These are phyloP conservation scores for Lipophrys pholis DNA, from an alignment of 2,113 vertebrate species.

Conservation along the genomic window DNA sequence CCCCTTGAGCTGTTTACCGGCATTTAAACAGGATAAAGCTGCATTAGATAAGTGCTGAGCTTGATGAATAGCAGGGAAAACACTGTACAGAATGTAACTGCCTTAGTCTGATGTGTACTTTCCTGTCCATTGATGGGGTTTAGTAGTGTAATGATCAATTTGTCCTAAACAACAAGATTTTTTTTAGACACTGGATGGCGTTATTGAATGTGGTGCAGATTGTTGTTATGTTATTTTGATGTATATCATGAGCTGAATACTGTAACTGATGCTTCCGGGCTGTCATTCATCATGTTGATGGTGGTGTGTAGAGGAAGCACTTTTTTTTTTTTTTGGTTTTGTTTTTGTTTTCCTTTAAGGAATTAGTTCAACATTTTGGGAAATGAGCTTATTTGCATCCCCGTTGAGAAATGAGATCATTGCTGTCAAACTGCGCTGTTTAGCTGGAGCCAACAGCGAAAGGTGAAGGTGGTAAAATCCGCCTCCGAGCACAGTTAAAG, in stretches of 20 bases:
- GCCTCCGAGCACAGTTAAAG: too few relatives aligned
- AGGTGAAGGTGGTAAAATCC: too few relatives aligned
- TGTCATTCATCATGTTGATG: conserved; percentile 37
- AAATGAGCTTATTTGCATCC: not conserved
- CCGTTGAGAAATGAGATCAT: not conserved
- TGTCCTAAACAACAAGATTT: conserved; percentile 41
- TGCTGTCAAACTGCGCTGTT: not conserved
- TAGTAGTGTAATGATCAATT: too few relatives aligned
- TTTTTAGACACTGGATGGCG: conserved; percentile 78
- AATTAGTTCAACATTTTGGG: conserved; percentile 22
- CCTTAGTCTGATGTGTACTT: conserved; percentile 21
- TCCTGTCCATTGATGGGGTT: conserved; percentile 13
- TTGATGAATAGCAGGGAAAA: conserved; percentile 65
- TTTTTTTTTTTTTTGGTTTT: not conserved
- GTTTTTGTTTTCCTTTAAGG: conserved; percentile 15
- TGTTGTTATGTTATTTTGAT: conserved; percentile 33
- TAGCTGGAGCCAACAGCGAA: not conserved
- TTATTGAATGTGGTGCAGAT: conserved; percentile 70
- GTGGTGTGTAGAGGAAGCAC: conserved; percentile 4
- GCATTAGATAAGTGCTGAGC: conserved; percentile 41
- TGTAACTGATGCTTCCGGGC: conserved; percentile 43
- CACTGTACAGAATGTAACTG: conserved; percentile 59
- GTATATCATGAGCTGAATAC: conserved; percentile 43
- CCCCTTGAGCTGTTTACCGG: conserved; percentile 43
- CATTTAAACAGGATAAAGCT: conserved; percentile 55